Percentiles rank a stretch among this genome's conserved stretches.
Evolutionary conservation across 2,113 vertebrate genomes (phyloP).

Genomic region (Ceratotherium simum): DNA sequence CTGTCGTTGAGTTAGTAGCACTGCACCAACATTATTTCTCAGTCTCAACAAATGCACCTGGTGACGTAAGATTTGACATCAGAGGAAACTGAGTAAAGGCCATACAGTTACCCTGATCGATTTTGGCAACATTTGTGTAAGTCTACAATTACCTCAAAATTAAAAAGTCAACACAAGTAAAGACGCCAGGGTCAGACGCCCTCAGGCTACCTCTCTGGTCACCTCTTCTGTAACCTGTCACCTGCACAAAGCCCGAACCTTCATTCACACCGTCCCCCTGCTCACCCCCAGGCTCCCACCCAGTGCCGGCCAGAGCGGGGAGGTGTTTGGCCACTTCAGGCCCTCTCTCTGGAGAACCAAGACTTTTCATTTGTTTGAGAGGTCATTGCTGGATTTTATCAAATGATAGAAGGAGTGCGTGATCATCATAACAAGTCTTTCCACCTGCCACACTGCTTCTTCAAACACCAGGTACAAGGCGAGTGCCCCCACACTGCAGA

Average conservation of each 20-base stretch:
- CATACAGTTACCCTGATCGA: too few relatives aligned
- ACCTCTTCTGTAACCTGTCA: neutral
- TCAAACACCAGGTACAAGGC: neutral
- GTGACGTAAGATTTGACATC: neutral
- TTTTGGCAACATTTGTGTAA: neutral
- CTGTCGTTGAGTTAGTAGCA: neutral
- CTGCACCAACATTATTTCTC: neutral
- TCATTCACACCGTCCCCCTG: neutral
- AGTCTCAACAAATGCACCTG: fast-evolving
- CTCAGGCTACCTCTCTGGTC: neutral
- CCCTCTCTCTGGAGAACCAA: neutral
- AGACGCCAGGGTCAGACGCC: neutral
- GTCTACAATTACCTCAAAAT: neutral
- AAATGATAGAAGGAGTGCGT: neutral
- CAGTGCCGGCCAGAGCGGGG: neutral
- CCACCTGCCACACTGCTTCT: neutral
- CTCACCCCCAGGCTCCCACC: neutral
- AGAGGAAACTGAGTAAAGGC: neutral
- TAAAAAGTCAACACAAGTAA: neutral
- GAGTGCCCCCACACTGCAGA: neutral
- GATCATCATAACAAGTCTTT: neutral
- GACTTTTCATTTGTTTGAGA: neutral
- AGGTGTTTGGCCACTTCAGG: neutral
- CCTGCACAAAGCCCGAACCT: neutral
- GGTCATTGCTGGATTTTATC: neutral